Conservation (phyloP, 2,113 vertebrate genomes). For the Crocuta crocuta region DNA sequence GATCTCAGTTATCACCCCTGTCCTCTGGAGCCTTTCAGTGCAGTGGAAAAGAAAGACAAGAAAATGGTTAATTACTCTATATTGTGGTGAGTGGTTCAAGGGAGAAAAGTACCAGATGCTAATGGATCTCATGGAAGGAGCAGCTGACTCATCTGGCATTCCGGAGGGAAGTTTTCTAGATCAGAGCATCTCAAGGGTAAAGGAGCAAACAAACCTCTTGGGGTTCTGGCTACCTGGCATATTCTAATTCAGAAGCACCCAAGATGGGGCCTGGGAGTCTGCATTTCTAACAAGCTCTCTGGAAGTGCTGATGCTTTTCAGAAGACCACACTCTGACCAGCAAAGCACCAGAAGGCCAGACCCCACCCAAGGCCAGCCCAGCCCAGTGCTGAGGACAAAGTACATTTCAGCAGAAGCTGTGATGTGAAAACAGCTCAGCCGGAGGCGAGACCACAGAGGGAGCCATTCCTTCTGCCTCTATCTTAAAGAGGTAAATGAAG, state of each 20-base stretch:
- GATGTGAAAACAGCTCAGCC: background rate
- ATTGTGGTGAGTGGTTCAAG: background rate
- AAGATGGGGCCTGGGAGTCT: background rate
- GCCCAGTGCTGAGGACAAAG: background rate
- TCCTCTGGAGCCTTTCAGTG: background rate
- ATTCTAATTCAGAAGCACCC: background rate
- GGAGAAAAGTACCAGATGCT: background rate
- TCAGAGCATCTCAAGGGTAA: background rate
- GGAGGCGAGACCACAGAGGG: background rate
- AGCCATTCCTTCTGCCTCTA: too few relatives aligned
- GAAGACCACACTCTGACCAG: background rate
- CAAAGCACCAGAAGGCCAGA: background rate
- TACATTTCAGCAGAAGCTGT: background rate
- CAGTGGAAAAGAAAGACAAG: background rate
- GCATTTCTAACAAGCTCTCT: background rate
- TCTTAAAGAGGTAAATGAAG: background rate
- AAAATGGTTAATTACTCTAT: background rate
- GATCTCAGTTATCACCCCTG: background rate
- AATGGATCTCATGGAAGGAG: too few relatives aligned
- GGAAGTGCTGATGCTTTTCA: background rate
- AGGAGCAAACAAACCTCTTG: background rate
- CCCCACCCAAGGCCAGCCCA: background rate
- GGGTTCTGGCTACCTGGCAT: background rate
- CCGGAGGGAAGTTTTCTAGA: background rate
- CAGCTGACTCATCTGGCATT: too few relatives aligned